Conservation (phyloP, 2,113 vertebrate genomes). For the Crotophaga sulcirostris region DNA sequence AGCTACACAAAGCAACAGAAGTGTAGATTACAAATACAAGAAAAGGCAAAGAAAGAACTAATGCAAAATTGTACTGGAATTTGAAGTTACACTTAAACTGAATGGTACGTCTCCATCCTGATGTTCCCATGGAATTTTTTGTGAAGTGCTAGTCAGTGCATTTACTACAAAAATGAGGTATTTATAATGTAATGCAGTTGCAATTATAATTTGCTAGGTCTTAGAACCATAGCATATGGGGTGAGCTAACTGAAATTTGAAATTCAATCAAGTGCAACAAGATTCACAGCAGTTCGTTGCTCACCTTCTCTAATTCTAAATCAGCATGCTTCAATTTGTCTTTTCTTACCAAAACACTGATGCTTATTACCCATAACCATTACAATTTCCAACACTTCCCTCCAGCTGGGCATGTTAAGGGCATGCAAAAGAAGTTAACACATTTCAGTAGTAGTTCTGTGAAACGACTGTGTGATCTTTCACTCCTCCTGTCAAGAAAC, state of each 20-base stretch:
- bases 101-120: background rate
- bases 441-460: background rate
- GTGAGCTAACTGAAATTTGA: background rate
- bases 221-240: background rate
- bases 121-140: background rate
- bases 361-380: background rate
- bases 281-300: background rate
- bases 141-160: background rate
- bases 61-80: background rate
- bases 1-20: background rate
- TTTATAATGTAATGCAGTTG: background rate
- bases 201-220: background rate
- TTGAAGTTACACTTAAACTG: background rate
- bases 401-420: conserved; percentile 12
- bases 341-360: background rate
- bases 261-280: background rate
- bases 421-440: background rate
- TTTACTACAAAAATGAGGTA: background rate
- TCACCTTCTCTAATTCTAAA: background rate
- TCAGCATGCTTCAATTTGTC: background rate
- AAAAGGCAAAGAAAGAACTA: background rate
- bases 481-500: conserved; percentile 23
- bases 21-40: background rate
- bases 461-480: background rate
- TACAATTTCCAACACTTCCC: background rate